Evolutionary conservation across 2,113 vertebrate species (phyloP).

Genomic region (Gallinago jamesoni): DNA sequence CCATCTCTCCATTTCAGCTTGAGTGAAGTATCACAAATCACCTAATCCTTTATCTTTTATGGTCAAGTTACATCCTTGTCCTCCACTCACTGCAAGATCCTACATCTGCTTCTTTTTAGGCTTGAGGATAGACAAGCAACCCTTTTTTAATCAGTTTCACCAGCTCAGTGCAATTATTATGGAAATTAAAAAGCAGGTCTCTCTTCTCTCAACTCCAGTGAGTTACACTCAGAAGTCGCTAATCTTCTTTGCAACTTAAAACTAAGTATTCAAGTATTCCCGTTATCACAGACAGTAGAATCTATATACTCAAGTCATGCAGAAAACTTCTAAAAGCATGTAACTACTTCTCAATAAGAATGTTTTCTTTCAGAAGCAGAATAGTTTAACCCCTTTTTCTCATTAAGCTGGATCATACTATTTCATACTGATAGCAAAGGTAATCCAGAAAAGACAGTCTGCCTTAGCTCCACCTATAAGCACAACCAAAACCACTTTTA

Average conservation of each 20-base stretch:
- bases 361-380: not conserved
- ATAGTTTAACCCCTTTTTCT: not conserved
- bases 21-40: not conserved
- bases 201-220: not conserved
- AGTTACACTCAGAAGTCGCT: not conserved
- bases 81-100: not conserved
- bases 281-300: not conserved
- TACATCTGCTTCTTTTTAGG: not conserved
- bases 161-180: constrained; percentile 8
- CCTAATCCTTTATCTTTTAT: not conserved
- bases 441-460: not conserved
- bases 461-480: not conserved
- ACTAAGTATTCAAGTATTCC: not conserved
- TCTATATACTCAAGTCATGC: not conserved
- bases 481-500: not conserved
- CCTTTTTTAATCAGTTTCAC: not conserved
- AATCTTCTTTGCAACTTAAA: not conserved
- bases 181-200: not conserved
- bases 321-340: not conserved
- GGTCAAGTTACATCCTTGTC: not conserved
- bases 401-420: not conserved
- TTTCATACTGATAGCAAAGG: not conserved
- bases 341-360: not conserved
- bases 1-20: not conserved
- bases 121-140: not conserved